Conservation (phyloP, 2,797 vertebrate species). For the Galago senegalensis region DNA sequence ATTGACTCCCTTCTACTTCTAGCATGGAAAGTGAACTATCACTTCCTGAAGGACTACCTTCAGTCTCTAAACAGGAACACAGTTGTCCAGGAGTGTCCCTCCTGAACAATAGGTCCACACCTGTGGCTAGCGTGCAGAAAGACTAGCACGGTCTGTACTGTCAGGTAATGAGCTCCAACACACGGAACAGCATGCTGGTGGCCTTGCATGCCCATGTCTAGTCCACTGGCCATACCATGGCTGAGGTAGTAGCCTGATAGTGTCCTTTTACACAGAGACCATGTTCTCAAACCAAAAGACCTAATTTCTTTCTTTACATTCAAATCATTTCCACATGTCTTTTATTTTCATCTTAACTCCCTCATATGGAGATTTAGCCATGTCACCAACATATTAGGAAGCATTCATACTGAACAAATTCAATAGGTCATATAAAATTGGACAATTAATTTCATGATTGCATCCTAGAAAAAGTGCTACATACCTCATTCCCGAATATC, state of each 20-base stretch:
- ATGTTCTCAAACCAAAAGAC: neutral
- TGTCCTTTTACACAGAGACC: neutral
- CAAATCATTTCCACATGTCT: neutral
- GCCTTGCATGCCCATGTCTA: neutral
- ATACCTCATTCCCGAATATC: too few species aligned
- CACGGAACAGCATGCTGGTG: too few species aligned
- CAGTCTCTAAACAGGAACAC: neutral
- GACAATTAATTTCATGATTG: too few species aligned
- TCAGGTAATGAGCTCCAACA: neutral
- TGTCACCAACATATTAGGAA: neutral
- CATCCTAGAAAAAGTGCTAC: too few species aligned
- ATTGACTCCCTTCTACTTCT: slow-evolving; percentile 64
- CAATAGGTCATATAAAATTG: neutral
- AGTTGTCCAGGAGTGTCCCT: slow-evolving; percentile 17
- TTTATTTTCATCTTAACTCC: slow-evolving; percentile 53
- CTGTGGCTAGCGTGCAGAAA: neutral
- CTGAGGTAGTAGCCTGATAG: neutral
- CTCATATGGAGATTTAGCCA: slow-evolving; percentile 31
- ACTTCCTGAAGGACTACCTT: neutral
- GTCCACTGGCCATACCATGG: too few species aligned
- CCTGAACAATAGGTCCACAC: neutral
- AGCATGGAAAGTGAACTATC: neutral
- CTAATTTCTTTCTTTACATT: slow-evolving; percentile 24
- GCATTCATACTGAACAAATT: slow-evolving; percentile 19
- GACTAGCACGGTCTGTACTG: neutral